phyloP scores from a whole-genome alignment of 2,113 vertebrate genomes.

The Siphamia tubifer region DNA sequence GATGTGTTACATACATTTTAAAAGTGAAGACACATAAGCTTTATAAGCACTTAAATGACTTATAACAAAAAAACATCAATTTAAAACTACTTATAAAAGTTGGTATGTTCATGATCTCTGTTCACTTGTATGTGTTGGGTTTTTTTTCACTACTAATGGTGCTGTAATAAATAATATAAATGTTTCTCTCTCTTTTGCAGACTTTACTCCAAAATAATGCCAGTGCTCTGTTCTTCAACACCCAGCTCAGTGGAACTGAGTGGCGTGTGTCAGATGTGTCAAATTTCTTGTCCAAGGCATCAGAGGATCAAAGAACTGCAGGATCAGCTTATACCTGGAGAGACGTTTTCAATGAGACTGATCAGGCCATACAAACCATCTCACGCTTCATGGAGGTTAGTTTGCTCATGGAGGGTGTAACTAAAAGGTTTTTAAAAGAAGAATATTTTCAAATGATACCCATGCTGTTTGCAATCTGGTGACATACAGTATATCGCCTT shows the following conservation, averaged over 20 bases:
- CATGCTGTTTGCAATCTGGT: neutral
- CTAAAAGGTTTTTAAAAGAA: neutral
- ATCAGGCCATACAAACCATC: conserved; percentile 88
- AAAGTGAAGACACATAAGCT: neutral
- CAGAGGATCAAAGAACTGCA: conserved; percentile 73
- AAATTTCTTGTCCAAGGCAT: conserved; percentile 86
- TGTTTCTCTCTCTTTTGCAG: conserved; percentile 65
- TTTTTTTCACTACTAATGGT: neutral
- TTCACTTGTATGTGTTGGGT: neutral
- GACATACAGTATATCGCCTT: neutral
- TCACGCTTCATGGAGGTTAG: conserved; percentile 97
- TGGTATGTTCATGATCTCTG: neutral
- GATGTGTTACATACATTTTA: neutral
- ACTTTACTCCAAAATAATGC: conserved; percentile 86
- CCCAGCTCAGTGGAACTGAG: conserved; percentile 79
- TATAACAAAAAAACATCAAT: neutral
- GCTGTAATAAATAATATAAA: neutral
- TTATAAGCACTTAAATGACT: neutral
- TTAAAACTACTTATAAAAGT: neutral
- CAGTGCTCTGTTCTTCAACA: conserved; percentile 81
- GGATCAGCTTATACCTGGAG: conserved; percentile 88
- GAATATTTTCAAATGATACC: no score
- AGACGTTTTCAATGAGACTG: conserved; percentile 92
- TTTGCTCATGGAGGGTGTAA: neutral
- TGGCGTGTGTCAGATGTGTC: conserved; percentile 87